These are phyloP conservation scores for Sminthopsis crassicaudata DNA, from an alignment of 2,113 vertebrate species.

Conservation along the genomic window DNA sequence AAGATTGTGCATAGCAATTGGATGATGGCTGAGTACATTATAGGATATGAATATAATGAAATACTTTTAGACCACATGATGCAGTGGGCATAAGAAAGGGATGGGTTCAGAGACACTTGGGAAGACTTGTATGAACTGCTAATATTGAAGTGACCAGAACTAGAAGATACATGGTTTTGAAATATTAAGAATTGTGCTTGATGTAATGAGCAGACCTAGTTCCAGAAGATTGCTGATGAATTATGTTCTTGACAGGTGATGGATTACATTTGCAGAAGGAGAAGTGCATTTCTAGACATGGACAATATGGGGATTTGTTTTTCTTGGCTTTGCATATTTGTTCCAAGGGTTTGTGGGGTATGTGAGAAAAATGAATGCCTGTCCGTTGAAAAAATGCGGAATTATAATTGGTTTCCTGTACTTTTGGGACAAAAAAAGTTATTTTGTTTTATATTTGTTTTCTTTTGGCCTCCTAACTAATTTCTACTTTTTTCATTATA, in stretches of 20 bases:
- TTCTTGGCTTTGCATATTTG: not conserved
- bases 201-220: not conserved
- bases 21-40: not conserved
- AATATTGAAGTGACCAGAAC: not conserved
- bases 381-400: not conserved
- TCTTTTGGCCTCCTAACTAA: slow-evolving; percentile 43
- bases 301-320: not conserved
- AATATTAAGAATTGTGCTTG: not conserved
- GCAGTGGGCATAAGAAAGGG: not conserved
- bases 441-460: slow-evolving; percentile 52
- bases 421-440: not conserved
- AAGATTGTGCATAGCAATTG: not conserved
- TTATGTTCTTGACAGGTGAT: not conserved
- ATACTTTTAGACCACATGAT: not conserved
- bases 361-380: not conserved
- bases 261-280: not conserved
- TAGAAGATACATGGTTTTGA: not conserved
- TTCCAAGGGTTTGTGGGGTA: not conserved
- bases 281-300: not conserved
- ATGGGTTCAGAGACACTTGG: not conserved
- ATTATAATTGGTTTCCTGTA: not conserved
- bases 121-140: not conserved
- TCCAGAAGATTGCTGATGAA: not conserved
- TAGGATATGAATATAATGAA: not conserved
- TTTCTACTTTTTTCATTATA: not conserved